Evolutionary conservation across 1,140 invertebrate genomes (phyloP).

Genomic region (Lethocerus indicus): DNA sequence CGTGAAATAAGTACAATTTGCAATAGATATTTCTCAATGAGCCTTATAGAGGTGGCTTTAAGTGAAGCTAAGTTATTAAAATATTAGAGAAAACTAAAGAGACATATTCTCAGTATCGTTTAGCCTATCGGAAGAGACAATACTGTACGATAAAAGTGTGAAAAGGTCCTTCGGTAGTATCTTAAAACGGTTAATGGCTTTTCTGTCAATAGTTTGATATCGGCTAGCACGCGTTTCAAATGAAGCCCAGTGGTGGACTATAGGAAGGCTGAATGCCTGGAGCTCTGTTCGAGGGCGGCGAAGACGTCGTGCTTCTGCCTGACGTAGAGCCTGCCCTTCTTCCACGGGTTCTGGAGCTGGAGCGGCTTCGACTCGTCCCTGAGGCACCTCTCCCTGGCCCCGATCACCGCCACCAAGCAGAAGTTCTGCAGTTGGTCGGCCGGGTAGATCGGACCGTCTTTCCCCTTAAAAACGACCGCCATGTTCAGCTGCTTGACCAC

Average conservation of each 20-base stretch:
- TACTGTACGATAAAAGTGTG: no score
- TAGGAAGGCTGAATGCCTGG: slow-evolving; percentile 17
- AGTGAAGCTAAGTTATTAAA: no score
- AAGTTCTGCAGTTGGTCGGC: slow-evolving; percentile 67
- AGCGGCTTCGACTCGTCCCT: slow-evolving; percentile 85
- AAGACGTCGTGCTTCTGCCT: slow-evolving; percentile 68
- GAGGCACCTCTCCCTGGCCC: slow-evolving; percentile 75
- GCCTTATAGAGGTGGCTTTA: no score
- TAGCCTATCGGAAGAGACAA: no score
- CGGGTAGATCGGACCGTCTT: slow-evolving; percentile 68
- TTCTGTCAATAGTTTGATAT: no score
- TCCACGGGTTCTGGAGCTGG: slow-evolving; percentile 88
- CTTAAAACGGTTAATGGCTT: no score
- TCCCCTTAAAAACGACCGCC: slow-evolving; percentile 71
- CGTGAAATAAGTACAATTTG: no score
- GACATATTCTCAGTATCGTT: no score
- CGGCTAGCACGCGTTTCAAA: not conserved
- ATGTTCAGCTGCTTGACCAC: slow-evolving; percentile 89
- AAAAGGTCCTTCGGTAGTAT: no score
- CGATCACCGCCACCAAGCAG: slow-evolving; percentile 86
- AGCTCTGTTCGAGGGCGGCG: slow-evolving; percentile 60
- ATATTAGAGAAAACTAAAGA: no score
- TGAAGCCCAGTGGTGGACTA: slow-evolving; percentile 5
- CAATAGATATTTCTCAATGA: no score
- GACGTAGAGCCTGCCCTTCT: slow-evolving; percentile 79